Conservation (phyloP, 2,113 vertebrate species). For the Notiomystis cincta region DNA sequence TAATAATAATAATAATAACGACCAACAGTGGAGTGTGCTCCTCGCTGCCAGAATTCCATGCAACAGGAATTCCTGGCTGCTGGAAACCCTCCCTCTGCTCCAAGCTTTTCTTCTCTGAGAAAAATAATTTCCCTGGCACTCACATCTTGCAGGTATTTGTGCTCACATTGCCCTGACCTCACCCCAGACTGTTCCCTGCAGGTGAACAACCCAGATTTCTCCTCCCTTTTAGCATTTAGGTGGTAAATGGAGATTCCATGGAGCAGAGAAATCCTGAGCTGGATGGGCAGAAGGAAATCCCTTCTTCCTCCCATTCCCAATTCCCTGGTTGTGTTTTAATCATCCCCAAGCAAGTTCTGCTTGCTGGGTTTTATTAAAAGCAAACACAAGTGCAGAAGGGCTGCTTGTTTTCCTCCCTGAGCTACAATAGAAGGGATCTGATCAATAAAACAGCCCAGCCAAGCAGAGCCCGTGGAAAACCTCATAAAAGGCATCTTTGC, state of each 20-base stretch:
- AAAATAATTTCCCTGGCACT: background rate
- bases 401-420: background rate
- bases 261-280: background rate
- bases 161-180: background rate
- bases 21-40: background rate
- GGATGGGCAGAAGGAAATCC: background rate
- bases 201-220: background rate
- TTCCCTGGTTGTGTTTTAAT: background rate
- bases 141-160: background rate
- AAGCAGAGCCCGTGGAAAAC: background rate
- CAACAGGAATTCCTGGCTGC: background rate
- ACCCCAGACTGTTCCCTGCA: background rate
- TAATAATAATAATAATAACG: too few species aligned
- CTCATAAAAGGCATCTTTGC: background rate
- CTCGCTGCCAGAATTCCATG: background rate
- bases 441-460: background rate
- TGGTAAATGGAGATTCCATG: background rate
- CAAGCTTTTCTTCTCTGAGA: background rate
- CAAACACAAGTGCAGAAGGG: background rate
- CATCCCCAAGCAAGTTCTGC: background rate
- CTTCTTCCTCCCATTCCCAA: background rate
- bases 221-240: background rate
- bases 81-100: background rate
- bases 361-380: slow-evolving; percentile 17
- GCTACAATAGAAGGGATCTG: background rate